Evolutionary conservation across 2,888 invertebrate species (phyloP).

Genomic region (Clostera curtula): DNA sequence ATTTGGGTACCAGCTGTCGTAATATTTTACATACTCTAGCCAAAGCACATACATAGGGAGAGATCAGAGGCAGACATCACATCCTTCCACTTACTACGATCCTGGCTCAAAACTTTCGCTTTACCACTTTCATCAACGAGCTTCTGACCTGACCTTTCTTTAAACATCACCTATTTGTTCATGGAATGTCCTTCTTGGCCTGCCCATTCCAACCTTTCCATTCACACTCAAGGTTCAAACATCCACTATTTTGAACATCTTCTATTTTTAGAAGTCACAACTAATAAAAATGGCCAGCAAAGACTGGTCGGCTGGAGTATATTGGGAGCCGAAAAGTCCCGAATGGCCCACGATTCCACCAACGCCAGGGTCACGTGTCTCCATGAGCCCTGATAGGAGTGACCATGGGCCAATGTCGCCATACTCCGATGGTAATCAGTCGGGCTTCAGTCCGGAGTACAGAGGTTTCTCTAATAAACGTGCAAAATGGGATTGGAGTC

Average conservation of each 20-base stretch:
- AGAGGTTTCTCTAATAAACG: slow-evolving; percentile 34
- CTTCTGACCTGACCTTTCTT: too few relatives aligned
- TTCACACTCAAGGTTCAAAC: too few relatives aligned
- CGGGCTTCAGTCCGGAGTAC: slow-evolving; percentile 57
- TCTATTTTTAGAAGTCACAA: slow-evolving; percentile 39
- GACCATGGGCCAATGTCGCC: slow-evolving; percentile 48
- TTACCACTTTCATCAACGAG: too few relatives aligned
- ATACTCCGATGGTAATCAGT: slow-evolving; percentile 51
- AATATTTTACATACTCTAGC: too few relatives aligned
- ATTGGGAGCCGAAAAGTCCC: slow-evolving; percentile 63
- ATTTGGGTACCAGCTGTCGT: too few relatives aligned
- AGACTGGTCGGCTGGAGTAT: slow-evolving; percentile 61
- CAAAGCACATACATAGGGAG: too few relatives aligned
- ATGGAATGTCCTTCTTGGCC: too few relatives aligned
- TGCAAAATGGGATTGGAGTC: slow-evolving; percentile 57
- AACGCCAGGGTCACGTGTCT: slow-evolving; percentile 30
- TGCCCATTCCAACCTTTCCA: too few relatives aligned
- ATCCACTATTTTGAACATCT: slow-evolving; percentile 3
- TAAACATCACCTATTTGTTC: too few relatives aligned
- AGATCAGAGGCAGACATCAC: too few relatives aligned
- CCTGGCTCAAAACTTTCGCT: too few relatives aligned
- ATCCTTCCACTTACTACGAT: too few relatives aligned
- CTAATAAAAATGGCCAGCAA: slow-evolving; percentile 54
- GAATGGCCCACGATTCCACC: slow-evolving; percentile 46
- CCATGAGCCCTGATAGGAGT: slow-evolving; percentile 43